Percentiles rank a stretch among this genome's conserved stretches.
Evolutionary conservation across 2,888 invertebrate genomes (phyloP).

Genomic region (Sesamia inferens): DNA sequence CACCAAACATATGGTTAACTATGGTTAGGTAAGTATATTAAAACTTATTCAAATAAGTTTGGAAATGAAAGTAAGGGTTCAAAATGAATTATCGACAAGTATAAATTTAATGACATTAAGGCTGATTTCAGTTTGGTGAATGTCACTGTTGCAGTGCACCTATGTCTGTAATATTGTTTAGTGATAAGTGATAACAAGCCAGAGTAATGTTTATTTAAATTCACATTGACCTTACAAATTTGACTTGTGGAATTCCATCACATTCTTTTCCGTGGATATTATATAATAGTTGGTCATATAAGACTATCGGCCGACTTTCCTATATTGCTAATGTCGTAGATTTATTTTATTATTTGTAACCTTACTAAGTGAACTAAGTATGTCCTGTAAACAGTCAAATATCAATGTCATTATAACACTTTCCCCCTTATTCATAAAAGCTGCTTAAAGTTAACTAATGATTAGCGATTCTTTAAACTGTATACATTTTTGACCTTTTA

Average conservation of each 20-base stretch:
- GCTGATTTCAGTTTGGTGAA: slow-evolving; percentile 31
- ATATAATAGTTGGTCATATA: slow-evolving; percentile 18
- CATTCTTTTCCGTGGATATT: slow-evolving; percentile 26
- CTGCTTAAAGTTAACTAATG: no score
- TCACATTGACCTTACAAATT: slow-evolving; percentile 30
- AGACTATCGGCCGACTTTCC: slow-evolving; percentile 4
- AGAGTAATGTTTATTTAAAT: slow-evolving; percentile 40
- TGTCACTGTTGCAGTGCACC: slow-evolving; percentile 18
- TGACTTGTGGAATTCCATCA: slow-evolving; percentile 24
- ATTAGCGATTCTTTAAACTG: no score
- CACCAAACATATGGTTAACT: slow-evolving; percentile 51
- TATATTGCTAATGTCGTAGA: slow-evolving; percentile 1
- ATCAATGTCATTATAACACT: slow-evolving; percentile 2
- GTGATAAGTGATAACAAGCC: slow-evolving; percentile 5
- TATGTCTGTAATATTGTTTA: slow-evolving; percentile 14
- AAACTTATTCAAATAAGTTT: slow-evolving; percentile 46
- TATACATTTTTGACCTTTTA: no score
- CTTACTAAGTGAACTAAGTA: background rate
- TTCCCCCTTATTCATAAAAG: no score
- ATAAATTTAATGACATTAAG: slow-evolving; percentile 40
- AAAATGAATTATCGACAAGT: slow-evolving; percentile 44
- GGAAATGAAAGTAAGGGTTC: slow-evolving; percentile 47
- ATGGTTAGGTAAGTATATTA: background rate
- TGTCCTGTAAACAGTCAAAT: slow-evolving; percentile 2
- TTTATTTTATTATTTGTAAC: background rate